These are phyloP conservation scores for Campoplex nolae DNA, from an alignment of 2,888 invertebrate genomes.

Conservation along the genomic window DNA sequence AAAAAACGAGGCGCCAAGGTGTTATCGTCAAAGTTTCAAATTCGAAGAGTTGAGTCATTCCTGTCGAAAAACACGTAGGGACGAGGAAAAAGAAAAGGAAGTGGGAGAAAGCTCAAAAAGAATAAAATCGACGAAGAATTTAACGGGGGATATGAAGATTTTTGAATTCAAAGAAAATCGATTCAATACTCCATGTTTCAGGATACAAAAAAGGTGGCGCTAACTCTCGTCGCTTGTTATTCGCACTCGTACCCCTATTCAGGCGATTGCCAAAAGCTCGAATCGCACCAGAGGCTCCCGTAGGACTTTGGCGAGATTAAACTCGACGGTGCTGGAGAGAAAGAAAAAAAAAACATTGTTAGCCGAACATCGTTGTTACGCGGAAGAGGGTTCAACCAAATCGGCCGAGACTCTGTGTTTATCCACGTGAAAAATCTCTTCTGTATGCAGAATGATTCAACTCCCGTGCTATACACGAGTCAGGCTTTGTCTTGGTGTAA, in stretches of 20 bases:
- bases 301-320: conserved; percentile 65
- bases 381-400: conserved; percentile 31
- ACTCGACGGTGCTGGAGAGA: conserved; percentile 40
- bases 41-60: conserved; percentile 48
- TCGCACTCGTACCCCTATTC: conserved; percentile 26
- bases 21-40: conserved; percentile 43
- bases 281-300: conserved; percentile 51
- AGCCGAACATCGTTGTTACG: conserved; percentile 58
- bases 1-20: conserved; percentile 43
- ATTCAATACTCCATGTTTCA: background rate
- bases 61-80: background rate
- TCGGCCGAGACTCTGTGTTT: conserved; percentile 67
- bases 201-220: background rate
- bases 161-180: background rate
- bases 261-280: conserved; percentile 34
- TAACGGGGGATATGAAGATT: background rate
- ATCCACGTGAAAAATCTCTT: conserved; percentile 73
- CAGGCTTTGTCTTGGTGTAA: background rate
- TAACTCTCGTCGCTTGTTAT: background rate
- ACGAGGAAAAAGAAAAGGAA: background rate
- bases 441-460: conserved; percentile 71
- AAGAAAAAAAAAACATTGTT: conserved; percentile 19
- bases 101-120: background rate
- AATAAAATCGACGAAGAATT: background rate
- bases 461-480: conserved; percentile 31